Evolutionary conservation across 2,797 vertebrate species (phyloP).

Genomic region (Percopsis omiscomaycus): DNA sequence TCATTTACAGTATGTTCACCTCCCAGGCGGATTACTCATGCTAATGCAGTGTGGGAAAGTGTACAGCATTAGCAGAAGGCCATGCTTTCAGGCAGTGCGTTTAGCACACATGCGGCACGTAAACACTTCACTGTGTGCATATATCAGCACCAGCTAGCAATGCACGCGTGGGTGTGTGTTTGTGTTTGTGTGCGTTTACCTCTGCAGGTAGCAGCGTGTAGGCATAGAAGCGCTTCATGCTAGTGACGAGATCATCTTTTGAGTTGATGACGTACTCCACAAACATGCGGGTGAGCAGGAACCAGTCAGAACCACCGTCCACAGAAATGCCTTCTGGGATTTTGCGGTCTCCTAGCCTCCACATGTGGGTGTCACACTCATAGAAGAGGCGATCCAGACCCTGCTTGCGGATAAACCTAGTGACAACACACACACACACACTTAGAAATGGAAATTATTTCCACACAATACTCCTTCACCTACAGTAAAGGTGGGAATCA

Average conservation of each 20-base stretch:
- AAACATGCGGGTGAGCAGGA: constrained; percentile 92
- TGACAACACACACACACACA: constrained; percentile 15
- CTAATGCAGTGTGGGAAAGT: no score
- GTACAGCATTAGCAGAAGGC: no score
- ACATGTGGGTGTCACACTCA: constrained; percentile 98
- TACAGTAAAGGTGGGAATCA: no score
- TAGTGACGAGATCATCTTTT: constrained; percentile 88
- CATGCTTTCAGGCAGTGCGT: no score
- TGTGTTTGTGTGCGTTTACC: constrained; percentile 70
- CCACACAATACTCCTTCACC: no score
- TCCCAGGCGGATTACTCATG: no score
- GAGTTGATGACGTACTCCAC: constrained; percentile 95
- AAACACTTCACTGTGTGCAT: not conserved
- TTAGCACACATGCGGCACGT: no score
- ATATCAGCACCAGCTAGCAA: not conserved
- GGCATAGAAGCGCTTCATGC: constrained; percentile 95
- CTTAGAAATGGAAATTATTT: not conserved
- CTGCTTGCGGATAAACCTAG: constrained; percentile 95
- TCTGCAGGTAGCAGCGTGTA: constrained; percentile 95
- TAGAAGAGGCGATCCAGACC: constrained; percentile 94
- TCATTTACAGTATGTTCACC: no score
- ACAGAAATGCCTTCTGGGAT: constrained; percentile 95
- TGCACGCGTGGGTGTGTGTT: constrained; percentile 16
- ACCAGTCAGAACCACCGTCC: constrained; percentile 97
- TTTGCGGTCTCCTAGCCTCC: constrained; percentile 93